Evolutionary conservation across 2,797 vertebrate species (phyloP), one percentile per base, ranked within the genome.

Genomic region (Austrolebias charrua): DNA sequence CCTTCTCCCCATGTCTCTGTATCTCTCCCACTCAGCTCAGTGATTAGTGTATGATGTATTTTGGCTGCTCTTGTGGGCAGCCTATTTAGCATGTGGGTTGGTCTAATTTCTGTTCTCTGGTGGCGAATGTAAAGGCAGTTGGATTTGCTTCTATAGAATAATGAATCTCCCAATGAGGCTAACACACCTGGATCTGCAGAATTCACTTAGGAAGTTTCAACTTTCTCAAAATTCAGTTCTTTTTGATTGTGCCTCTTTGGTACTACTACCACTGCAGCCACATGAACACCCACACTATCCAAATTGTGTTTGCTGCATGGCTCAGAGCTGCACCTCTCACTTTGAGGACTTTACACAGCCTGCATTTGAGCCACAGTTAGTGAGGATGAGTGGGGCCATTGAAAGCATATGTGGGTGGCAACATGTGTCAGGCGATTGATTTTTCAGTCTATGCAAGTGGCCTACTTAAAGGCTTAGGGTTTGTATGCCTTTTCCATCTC

Each of bases 1-100:
- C 70, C 63, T 64, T 60, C 76, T 83, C 74, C 66, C 72, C 38
- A 50, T 57, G 68, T 83, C 64, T 83, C 75, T 55, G 55, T 24
- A 71, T 82, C 76, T 63, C 83, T 86, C 86, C 81, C 83, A 79
- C 84, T 88, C 85, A 79, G 78, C 80, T 81, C 78, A 71, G 72
- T 86, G 81, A 86, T 89, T 88, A 88, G 81, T 83, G 78, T 82
- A 78, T 85, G 85, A 88, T 89, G 79, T 86, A 84, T 88, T 87
- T 86, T 86, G 88, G 79, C 81, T 82, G 83, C 77, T 64, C 82
- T 86, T 60, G 80, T 84, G 73, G 78, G 76, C 80, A 83, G 78
- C 78, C 81, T 86, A 64, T 88, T 90, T 81, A 84, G 79, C 86
- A 78, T 70, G 80, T 87, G 77, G 84, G 84, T 76, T 55, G 69